These are phyloP conservation scores for Xiphophorus birchmanni DNA, from an alignment of 2,797 vertebrate species.

Conservation along the genomic window DNA sequence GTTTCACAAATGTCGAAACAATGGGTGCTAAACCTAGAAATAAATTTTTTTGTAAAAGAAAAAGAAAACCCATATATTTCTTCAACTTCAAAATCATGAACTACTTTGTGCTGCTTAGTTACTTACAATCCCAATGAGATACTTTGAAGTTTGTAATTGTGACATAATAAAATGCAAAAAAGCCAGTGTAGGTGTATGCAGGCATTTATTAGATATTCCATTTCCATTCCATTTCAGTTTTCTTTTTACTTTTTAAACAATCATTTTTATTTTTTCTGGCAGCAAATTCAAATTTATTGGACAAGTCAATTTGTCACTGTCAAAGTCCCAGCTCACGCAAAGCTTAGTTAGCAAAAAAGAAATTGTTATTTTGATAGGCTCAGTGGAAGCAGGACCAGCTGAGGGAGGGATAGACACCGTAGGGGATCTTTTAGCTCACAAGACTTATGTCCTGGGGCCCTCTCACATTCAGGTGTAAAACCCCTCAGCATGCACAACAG, in stretches of 20 bases:
- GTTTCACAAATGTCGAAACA: neutral
- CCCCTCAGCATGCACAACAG: constrained; percentile 54
- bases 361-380: constrained; percentile 91
- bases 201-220: constrained; percentile 34
- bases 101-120: neutral
- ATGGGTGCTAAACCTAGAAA: neutral
- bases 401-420: constrained; percentile 69
- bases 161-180: neutral
- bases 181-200: neutral
- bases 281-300: constrained; percentile 85
- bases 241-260: constrained; percentile 51
- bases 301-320: constrained; percentile 93
- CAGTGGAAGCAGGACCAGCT: constrained; percentile 84
- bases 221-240: constrained; percentile 60
- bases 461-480: constrained; percentile 79
- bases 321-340: constrained; percentile 79
- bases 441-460: constrained; percentile 64
- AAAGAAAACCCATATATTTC: neutral
- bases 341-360: constrained; percentile 79
- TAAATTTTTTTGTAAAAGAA: neutral
- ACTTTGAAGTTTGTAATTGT: neutral
- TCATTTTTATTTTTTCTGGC: constrained; percentile 71
- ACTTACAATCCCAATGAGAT: neutral
- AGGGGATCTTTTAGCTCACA: constrained; percentile 75
- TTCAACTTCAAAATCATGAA: neutral